These are phyloP conservation scores for Etheostoma perlongum DNA, from an alignment of 2,797 vertebrate genomes.

Conservation along the genomic window DNA sequence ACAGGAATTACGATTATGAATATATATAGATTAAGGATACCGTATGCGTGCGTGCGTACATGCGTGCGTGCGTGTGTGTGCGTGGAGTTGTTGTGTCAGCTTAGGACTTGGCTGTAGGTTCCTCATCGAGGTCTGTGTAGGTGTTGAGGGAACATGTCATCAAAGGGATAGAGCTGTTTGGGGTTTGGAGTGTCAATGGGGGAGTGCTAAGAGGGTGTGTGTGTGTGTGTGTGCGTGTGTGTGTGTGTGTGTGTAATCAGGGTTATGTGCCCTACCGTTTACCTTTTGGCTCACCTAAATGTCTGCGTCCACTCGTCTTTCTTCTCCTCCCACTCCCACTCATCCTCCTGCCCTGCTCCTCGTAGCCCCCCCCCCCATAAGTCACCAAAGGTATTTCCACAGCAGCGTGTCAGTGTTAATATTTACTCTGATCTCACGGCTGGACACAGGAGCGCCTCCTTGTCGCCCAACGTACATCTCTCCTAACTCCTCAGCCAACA, in stretches of 20 bases:
- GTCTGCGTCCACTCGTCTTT: constrained; percentile 71
- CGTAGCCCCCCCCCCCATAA: constrained; percentile 63
- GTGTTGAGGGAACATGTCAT: constrained; percentile 85
- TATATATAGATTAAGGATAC: too few species aligned
- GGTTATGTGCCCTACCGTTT: constrained; percentile 62
- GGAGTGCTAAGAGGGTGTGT: constrained; percentile 32
- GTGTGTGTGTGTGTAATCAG: constrained; percentile 19
- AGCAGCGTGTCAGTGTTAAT: constrained; percentile 88
- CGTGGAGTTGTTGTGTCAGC: constrained; percentile 45
- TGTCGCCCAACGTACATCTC: constrained; percentile 25
- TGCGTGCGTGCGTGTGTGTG: constrained; percentile 20
- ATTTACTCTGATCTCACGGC: constrained; percentile 84
- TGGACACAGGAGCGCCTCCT: constrained; percentile 39
- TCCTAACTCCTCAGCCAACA: constrained; percentile 19
- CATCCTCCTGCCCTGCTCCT: constrained; percentile 55
- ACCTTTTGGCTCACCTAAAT: constrained; percentile 78
- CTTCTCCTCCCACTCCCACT: constrained; percentile 72
- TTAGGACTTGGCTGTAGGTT: constrained; percentile 75
- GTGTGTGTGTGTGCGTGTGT: constrained; percentile 30
- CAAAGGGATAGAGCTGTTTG: constrained; percentile 65
- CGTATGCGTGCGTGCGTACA: constrained; percentile 22
- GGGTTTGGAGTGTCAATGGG: constrained; percentile 55
- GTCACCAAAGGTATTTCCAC: constrained; percentile 85
- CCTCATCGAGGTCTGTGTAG: constrained; percentile 73
- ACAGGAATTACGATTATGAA: too few species aligned